phyloP scores from a whole-genome alignment of 2,113 vertebrate genomes.

The Arvicanthis niloticus region DNA sequence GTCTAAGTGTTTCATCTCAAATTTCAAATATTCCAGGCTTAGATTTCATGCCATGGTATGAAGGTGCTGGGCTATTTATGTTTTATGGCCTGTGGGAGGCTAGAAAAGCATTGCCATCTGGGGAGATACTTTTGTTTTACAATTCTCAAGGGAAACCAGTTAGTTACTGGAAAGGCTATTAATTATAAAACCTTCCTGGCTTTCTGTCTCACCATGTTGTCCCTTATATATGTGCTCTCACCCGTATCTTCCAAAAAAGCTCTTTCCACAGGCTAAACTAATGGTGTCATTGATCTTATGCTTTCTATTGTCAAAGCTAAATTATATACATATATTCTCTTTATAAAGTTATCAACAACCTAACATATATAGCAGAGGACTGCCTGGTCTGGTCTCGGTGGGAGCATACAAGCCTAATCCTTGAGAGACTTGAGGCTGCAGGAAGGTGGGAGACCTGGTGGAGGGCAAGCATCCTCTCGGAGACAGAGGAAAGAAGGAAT shows the following conservation, averaged over 20 bases:
- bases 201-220: background rate
- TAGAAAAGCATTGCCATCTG: accelerated
- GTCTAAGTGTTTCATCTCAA: background rate
- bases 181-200: background rate
- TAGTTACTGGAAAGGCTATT: background rate
- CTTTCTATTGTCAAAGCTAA: background rate
- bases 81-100: background rate
- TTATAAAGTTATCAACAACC: background rate
- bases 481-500: too few species aligned
- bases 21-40: background rate
- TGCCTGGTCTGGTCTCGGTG: too few species aligned
- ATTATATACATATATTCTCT: background rate
- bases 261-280: background rate
- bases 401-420: too few species aligned
- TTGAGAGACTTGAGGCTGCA: too few species aligned
- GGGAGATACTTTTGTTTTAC: background rate
- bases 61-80: too few species aligned
- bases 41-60: accelerated
- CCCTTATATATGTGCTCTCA: background rate
- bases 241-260: background rate
- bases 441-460: too few species aligned
- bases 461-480: too few species aligned
- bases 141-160: background rate
- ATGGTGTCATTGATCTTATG: too few species aligned
- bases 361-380: too few species aligned